These are phyloP conservation scores for Nephrotoma appendiculata DNA, from an alignment of 2,888 invertebrate genomes.

Conservation along the genomic window DNA sequence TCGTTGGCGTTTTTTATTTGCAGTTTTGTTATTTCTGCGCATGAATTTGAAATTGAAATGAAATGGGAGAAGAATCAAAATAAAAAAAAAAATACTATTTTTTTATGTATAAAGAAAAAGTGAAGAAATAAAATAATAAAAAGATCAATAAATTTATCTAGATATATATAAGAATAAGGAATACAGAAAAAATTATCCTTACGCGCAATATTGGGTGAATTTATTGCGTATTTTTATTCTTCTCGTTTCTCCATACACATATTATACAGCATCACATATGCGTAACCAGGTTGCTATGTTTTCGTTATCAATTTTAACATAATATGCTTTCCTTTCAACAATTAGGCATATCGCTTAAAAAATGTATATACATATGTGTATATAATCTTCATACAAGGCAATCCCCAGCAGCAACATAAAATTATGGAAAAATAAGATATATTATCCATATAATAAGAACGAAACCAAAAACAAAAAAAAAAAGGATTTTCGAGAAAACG, in stretches of 20 bases:
- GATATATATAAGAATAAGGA: background rate
- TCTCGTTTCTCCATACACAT: background rate
- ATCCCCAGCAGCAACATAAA: background rate
- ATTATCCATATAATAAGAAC: background rate
- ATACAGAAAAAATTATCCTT: background rate
- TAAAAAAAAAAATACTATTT: background rate
- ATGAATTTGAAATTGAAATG: constrained; percentile 2
- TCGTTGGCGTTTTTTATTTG: background rate
- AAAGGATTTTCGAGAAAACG: background rate
- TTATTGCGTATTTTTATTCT: background rate
- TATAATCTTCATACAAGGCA: background rate
- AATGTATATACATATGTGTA: background rate
- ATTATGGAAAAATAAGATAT: background rate
- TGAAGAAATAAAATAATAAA: background rate
- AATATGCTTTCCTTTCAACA: background rate
- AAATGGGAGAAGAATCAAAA: constrained; percentile 2
- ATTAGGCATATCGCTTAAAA: background rate
- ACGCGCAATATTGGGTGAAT: constrained; percentile 2
- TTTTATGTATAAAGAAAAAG: background rate
- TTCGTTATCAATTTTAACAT: background rate
- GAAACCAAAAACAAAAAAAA: background rate
- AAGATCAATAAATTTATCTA: constrained; percentile 4
- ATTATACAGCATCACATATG: background rate
- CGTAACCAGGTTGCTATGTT: background rate
- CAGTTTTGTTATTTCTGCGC: background rate